Base-by-base conservation (phyloP, 2,113 vertebrate genomes). In the Pogona vitticeps region DNA sequence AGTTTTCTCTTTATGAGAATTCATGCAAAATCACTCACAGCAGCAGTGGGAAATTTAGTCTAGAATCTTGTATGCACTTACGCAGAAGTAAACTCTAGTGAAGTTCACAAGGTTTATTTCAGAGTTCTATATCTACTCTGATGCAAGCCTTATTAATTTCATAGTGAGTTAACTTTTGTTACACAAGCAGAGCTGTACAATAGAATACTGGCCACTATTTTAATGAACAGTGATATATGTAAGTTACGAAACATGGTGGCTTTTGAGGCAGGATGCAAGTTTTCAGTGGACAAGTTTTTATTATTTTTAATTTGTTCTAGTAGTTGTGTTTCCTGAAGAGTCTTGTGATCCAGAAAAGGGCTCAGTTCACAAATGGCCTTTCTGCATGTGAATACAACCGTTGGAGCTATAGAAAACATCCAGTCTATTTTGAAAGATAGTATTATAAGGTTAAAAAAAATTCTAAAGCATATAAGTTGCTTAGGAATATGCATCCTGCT, bases 321-420 rank as follows among this genome's bases (percentile, higher is more conserved):
- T 33, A 61, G 3, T 63, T 79, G 26, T 63, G 31, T 36, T 52
- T 52, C 38, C 8, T 80, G 2, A 23, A 6, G 52, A 38, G 28
- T 61, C 36, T 58, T 89, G 88, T 76, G 46, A 26, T 84, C 65
- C 84, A 65, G 76, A 86, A 89, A 86, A 75, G 2, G 0, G 86
- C 83, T 76, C 61, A 80, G 88, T 75, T 40, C 46, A 78, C 36
- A 73, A 79, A 73, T 21, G 26, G n/a, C 33, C 73, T 80, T 90
- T 88, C 52, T n/a, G 38, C 88, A 70, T 88, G 72, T 86, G 80
- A 84, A 91, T 89, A 88, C 15, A 88, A 61, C 77, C 80, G 82
- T 90, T 88, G 82, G 75, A 68, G 15, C 58, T 71, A 23, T 79
- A 76, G 15, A 88, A 36, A 65, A 20, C 59, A 23, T 56, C 36